Base-by-base conservation (phyloP, 2,888 invertebrate species). In the Allygus modestus region DNA sequence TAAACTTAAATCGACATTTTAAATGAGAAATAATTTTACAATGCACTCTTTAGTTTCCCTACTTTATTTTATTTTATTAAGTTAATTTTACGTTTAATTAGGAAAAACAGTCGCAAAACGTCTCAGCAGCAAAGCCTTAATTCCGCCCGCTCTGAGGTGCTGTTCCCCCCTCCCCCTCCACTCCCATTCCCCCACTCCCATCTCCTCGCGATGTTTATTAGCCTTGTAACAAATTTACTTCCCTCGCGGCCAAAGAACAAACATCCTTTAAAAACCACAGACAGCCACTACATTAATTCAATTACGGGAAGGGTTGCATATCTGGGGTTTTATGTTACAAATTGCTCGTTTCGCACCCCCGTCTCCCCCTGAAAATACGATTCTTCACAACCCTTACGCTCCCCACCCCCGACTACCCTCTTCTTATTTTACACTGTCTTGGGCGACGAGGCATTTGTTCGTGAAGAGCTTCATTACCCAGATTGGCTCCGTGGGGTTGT, bases 271-370 rank as follows among this genome's bases (percentile, higher is more conserved):
- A 79, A 77, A 79, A 79, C 46, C 77, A 20, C 58, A 28, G 79
- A 79, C 79, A 79, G 79, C 79, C 79, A 79, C 79, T 79, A 79
- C 79, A 79, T 79, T 79, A 79, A 79, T 79, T 79, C 79, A 79
- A 79, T 79, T 79, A 79, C 77, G 79, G 79, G 58, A 58, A 79
- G 58, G 79, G 79, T 54, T 79, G 51, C 58, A 58, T 79, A 79
- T 79, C 79, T 79, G 17, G 58, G 28, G 79, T 79, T 79, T 79
- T 79, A 79, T 79, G 79, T 79, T 79, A 79, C 79, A 79, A 79
- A 79, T 79, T 79, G 79, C 79, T 79, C 58, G 79, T 79, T 79
- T 79, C 58, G 20, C 79, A 58, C 26, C 77, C 37, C 58, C 54
- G 5, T 28, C 37, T 20, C 43, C 9, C 71, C 33, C 23, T 20